Evolutionary conservation across 2,888 invertebrate species (phyloP), one percentile per base, ranked within the genome.

Genomic region (Carterocephalus palaemon): DNA sequence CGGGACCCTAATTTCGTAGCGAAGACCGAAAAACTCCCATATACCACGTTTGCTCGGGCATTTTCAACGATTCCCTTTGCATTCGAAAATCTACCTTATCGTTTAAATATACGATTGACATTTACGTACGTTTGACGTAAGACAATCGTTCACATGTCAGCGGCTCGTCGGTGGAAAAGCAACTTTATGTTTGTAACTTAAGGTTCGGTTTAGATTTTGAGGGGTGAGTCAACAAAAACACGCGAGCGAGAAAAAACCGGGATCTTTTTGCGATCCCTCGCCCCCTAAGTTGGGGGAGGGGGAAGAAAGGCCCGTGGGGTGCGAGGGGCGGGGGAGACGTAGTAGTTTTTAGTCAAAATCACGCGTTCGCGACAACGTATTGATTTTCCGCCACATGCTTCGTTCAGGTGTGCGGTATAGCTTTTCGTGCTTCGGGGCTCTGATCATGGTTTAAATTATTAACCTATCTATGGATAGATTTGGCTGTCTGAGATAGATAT

Each of bases 291-390:
- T 47, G 69, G 62, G 68, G 64, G 64, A 81, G 77, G 75, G 64
- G 70, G 77, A 78, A 70, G 78, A 79, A 81, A 79, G 79, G 79
- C 54, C 49, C 48, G 62, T 53, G 63, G 64, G 66, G 70, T 62
- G 67, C 75, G 69, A 64, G 59, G 59, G 58, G 60, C 56, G 59
- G 56, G 58, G 47, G 52, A 60, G 58, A 62, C 67, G 66, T 65
- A 81, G 81, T 86, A 86, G 85, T 86, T 85, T 86, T 84, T 84
- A 85, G 84, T 75, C 61, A 82, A 80, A 71, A 83, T 82, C 78
- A 85, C 84, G 82, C 79, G 79, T 78, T 75, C 64, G 67, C 81
- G 84, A 85, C 83, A 84, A 73, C 77, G 81, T 85, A 85, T 85
- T 80, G 85, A 85, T 85, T 86, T 85, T 84, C 64, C 64, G 68